phyloP scores from a whole-genome alignment of 2,797 vertebrate species.

The Hafferia zeledoni region DNA sequence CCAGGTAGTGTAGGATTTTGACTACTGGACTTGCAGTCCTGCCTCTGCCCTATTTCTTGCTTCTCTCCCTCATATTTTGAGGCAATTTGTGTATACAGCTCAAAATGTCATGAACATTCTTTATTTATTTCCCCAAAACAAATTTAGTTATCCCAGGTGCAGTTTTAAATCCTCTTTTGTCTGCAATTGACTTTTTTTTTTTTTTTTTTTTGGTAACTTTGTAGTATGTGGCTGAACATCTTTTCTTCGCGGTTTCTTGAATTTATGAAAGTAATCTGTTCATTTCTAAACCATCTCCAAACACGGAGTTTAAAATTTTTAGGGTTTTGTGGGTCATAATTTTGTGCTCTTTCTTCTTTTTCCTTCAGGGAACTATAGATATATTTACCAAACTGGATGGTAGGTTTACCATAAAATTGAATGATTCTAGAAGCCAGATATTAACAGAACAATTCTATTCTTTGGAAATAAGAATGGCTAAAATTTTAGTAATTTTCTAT shows the following conservation, averaged over 20 bases:
- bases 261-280: not conserved
- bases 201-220: not conserved
- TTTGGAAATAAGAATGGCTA: not conserved
- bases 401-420: not conserved
- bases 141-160: not conserved
- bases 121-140: not conserved
- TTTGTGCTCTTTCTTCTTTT: not conserved
- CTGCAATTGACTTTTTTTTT: not conserved
- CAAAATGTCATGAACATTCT: not conserved
- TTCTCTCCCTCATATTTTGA: not conserved
- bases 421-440: not conserved
- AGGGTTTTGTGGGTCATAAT: not conserved
- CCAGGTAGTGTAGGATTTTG: not conserved
- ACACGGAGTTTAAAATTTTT: not conserved
- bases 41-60: not conserved
- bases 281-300: not conserved
- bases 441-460: not conserved
- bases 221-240: not conserved
- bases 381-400: not conserved
- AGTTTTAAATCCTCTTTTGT: not conserved
- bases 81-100: not conserved
- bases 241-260: not conserved
- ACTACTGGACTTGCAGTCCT: fast-evolving
- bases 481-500: not conserved
- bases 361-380: not conserved